A percentile compares a stretch with the other conserved stretches of the same genome.
These are phyloP conservation scores for Hirtodrosophila duncani DNA, from an alignment of 2,888 invertebrate species.

Conservation along the genomic window DNA sequence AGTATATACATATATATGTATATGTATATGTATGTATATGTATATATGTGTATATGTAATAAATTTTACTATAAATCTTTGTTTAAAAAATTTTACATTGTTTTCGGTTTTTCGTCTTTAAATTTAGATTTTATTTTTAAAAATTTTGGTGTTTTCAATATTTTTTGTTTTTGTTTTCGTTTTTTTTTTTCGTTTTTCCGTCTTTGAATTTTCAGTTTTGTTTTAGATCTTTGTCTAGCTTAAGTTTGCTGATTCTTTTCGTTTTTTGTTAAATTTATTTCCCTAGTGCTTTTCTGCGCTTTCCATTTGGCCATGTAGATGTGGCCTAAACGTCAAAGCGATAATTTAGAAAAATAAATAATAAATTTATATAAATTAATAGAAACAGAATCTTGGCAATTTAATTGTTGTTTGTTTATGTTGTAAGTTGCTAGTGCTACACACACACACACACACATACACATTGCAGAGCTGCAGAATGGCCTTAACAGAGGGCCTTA, in stretches of 20 bases:
- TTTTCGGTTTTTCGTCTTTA: slow-evolving; percentile 18
- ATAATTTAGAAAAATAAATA: slow-evolving; percentile 31
- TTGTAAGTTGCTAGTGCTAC: slow-evolving; percentile 41
- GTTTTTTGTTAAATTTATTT: slow-evolving; percentile 7
- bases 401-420: background rate
- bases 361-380: slow-evolving; percentile 13
- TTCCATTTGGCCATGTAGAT: slow-evolving; percentile 69
- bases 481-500: too few species aligned
- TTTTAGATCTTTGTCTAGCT: too few species aligned
- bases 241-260: too few species aligned
- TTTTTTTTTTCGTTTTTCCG: slow-evolving; percentile 20
- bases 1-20: slow-evolving; percentile 1
- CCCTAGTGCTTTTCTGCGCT: slow-evolving; percentile 22
- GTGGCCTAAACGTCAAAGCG: slow-evolving; percentile 47
- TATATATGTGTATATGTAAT: slow-evolving; percentile 34
- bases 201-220: slow-evolving; percentile 16
- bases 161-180: slow-evolving; percentile 10
- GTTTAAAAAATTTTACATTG: slow-evolving; percentile 60
- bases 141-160: slow-evolving; percentile 64
- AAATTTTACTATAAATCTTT: slow-evolving; percentile 68
- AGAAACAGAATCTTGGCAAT: slow-evolving; percentile 8
- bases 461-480: too few species aligned
- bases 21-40: slow-evolving; percentile 23
- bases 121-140: slow-evolving; percentile 45
- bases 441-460: slow-evolving; percentile 58